Evolutionary conservation across 2,797 vertebrate species (phyloP).

Genomic region (Crenuchus spilurus): DNA sequence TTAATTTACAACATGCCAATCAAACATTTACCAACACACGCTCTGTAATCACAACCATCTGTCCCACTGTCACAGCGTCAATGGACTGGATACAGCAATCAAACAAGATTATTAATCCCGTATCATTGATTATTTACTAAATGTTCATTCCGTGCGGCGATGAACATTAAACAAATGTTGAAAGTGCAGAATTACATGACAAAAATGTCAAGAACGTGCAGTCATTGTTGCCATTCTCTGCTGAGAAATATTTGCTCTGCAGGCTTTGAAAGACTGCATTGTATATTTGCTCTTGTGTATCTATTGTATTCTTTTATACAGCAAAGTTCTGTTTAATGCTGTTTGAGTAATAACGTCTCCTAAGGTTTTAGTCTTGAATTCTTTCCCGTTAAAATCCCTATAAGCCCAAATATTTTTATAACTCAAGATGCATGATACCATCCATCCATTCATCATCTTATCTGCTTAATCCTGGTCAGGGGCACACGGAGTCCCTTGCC

Average conservation of each 20-base stretch:
- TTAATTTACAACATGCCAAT: slow-evolving; percentile 42
- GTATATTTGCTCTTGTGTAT: background rate
- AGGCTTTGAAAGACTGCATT: background rate
- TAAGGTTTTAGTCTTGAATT: background rate
- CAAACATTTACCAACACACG: slow-evolving; percentile 35
- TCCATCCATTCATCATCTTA: no score
- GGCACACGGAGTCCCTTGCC: no score
- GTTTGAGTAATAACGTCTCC: background rate
- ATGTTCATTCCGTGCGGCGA: slow-evolving; percentile 1
- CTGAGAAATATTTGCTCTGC: background rate
- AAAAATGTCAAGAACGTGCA: background rate
- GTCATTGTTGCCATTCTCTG: background rate
- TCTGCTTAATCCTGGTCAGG: no score
- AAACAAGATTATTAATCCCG: no score
- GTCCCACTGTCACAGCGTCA: slow-evolving; percentile 17
- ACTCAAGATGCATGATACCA: no score
- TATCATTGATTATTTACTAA: no score
- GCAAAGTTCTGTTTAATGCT: background rate
- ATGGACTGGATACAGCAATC: background rate
- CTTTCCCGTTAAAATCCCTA: background rate
- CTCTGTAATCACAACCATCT: slow-evolving; percentile 18
- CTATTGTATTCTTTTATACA: background rate
- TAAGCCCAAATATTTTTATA: no score
- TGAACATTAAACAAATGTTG: background rate
- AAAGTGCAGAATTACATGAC: background rate